These are phyloP conservation scores for Teleopsis dalmanni DNA, from an alignment of 1,140 invertebrate genomes.

Conservation along the genomic window DNA sequence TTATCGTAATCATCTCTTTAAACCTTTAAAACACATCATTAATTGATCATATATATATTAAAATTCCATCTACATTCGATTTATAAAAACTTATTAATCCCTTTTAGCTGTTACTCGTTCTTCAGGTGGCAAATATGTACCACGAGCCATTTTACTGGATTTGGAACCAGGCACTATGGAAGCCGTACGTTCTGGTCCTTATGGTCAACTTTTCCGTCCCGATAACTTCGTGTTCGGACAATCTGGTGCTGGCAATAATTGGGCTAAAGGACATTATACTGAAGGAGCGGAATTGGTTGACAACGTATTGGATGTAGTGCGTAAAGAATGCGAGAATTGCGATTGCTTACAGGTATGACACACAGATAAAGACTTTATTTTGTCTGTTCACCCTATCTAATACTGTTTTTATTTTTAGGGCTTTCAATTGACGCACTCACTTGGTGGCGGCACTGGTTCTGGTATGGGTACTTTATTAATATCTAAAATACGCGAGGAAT, in stretches of 20 bases:
- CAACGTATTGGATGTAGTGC: conserved; percentile 68
- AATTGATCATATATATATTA: too few relatives aligned
- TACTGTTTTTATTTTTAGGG: conserved; percentile 55
- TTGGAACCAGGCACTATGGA: conserved; percentile 72
- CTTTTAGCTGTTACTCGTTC: conserved; percentile 35
- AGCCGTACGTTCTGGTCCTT: conserved; percentile 60
- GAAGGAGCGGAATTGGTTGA: conserved; percentile 70
- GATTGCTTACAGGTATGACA: conserved; percentile 55
- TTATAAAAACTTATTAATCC: too few relatives aligned
- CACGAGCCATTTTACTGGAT: conserved; percentile 67
- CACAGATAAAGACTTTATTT: conserved; percentile 7
- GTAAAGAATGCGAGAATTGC: conserved; percentile 68
- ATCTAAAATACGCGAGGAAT: conserved; percentile 69
- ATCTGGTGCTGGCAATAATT: conserved; percentile 46
- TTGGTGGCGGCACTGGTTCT: conserved; percentile 73
- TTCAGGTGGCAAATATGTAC: conserved; percentile 66
- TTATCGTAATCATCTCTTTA: too few relatives aligned
- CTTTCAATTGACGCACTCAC: conserved; percentile 68
- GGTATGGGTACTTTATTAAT: conserved; percentile 72
- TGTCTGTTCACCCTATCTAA: too few relatives aligned
- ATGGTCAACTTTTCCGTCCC: conserved; percentile 66
- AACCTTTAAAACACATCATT: too few relatives aligned
- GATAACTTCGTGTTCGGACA: conserved; percentile 67
- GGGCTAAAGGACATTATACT: conserved; percentile 71
- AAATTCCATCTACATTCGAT: too few relatives aligned